Base-by-base conservation (phyloP, 2,113 vertebrate genomes). In the Gobio gobio region DNA sequence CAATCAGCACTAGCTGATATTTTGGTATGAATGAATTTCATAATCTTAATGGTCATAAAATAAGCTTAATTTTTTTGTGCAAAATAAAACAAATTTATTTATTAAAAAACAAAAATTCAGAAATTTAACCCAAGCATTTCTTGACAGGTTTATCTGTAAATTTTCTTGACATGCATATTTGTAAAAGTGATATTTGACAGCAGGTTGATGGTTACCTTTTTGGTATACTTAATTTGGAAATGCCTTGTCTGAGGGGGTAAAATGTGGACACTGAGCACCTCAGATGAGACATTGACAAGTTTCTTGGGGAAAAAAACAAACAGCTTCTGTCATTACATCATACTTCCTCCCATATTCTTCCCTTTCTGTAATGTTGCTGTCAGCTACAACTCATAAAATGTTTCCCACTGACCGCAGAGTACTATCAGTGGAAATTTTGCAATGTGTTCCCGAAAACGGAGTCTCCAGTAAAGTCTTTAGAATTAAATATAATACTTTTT, bases 191-290 rank as follows among this genome's bases (percentile, higher is more conserved):
- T 64, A 47, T 47, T 68, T 61, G n/a, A 5, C 24, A 36, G 24
- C 8, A 20, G n/a, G 6, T 22, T 45, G 36, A 72, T 20, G 58
- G n/a, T 66, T 94, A 99, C 98, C 93, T 94, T 95, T 93, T 97
- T 98, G 76, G 75, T 93, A 54, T 97, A 98, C 83, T 92, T 94
- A 85, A 97, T 97, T 86, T 95, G 92, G 91, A 99, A 99, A 90
- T 96, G 95, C 88, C 92, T 94, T 51, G 97, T 98, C 88, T 97
- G 96, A 0, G 98, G 97, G 29, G 97, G 95, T 88, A 99, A 93
- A 88, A 99, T 94, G 68, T 97, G 97, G 90, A 96, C 87, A 86
- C 94, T 94, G 82, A 95, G 86, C 22, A 94, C 93, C 61, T 95
- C 93, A 1, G 92, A 87, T 14, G 97, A 98, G 93, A 97, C 88